Conservation (phyloP, 2,113 vertebrate species). For the Capra hircus region DNA sequence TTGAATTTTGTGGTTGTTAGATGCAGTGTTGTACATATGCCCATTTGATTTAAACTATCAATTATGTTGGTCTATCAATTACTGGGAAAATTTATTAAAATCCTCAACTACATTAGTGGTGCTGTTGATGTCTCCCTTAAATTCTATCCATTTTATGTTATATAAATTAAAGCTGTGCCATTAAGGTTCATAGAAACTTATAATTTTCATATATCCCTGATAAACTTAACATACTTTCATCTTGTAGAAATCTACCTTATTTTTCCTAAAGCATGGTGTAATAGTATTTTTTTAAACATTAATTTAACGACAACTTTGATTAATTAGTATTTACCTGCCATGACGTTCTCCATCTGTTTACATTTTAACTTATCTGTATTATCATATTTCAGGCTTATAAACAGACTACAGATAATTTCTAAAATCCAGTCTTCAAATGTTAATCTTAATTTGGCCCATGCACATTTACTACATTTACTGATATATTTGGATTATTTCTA, state of each 20-base stretch:
- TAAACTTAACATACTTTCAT: neutral
- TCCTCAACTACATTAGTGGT: neutral
- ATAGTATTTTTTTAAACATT: neutral
- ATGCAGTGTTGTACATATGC: neutral
- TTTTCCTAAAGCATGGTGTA: neutral
- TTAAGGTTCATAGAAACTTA: neutral
- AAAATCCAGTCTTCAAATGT: neutral
- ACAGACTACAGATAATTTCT: neutral
- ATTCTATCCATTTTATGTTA: neutral
- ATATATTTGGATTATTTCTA: neutral
- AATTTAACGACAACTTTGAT: neutral
- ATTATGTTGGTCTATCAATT: neutral
- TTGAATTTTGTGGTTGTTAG: neutral
- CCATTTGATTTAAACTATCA: neutral
- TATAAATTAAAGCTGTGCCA: neutral
- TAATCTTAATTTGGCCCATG: neutral
- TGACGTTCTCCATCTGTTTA: neutral
- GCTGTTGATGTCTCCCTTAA: neutral
- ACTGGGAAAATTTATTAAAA: neutral
- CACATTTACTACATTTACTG: neutral
- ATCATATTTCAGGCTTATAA: slow-evolving; percentile 13
- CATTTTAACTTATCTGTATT: neutral
- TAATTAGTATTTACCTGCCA: neutral
- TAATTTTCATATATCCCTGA: neutral
- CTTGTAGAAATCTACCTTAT: neutral